phyloP scores from a whole-genome alignment of 1,140 invertebrate genomes.

The Plectus sambesii region DNA sequence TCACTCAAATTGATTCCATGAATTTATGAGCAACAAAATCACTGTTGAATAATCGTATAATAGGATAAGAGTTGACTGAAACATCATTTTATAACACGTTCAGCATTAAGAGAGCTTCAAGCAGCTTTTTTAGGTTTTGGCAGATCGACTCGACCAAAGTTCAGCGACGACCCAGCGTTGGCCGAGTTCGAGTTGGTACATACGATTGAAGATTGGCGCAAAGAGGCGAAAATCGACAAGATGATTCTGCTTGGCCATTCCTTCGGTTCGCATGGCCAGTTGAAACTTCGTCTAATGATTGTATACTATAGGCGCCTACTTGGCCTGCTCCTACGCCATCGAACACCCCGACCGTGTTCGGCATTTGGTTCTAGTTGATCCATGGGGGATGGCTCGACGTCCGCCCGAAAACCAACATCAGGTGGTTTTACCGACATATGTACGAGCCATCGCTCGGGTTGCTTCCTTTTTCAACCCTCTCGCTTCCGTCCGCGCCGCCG shows the following conservation, averaged over 20 bases:
- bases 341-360: constrained; percentile 59
- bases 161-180: constrained; percentile 63
- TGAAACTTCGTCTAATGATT: background rate
- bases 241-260: constrained; percentile 86
- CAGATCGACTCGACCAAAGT: constrained; percentile 71
- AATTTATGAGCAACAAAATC: too few species aligned
- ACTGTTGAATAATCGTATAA: too few species aligned
- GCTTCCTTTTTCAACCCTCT: constrained; percentile 71
- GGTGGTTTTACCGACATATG: too few species aligned
- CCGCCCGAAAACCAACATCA: constrained; percentile 55
- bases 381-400: constrained; percentile 85
- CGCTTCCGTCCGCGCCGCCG: constrained; percentile 70
- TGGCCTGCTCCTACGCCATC: constrained; percentile 81
- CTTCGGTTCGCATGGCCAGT: constrained; percentile 42
- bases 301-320: constrained; percentile 78
- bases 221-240: constrained; percentile 71
- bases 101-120: too few species aligned
- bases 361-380: constrained; percentile 83
- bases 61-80: too few species aligned
- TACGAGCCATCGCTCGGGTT: constrained; percentile 46
- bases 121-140: constrained; percentile 65
- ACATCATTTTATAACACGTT: too few species aligned
- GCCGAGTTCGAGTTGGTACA: constrained; percentile 77
- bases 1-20: too few species aligned
- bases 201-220: constrained; percentile 85